Evolutionary conservation across 2,888 invertebrate genomes (phyloP).

Genomic region (Strigamia transsilvanica): DNA sequence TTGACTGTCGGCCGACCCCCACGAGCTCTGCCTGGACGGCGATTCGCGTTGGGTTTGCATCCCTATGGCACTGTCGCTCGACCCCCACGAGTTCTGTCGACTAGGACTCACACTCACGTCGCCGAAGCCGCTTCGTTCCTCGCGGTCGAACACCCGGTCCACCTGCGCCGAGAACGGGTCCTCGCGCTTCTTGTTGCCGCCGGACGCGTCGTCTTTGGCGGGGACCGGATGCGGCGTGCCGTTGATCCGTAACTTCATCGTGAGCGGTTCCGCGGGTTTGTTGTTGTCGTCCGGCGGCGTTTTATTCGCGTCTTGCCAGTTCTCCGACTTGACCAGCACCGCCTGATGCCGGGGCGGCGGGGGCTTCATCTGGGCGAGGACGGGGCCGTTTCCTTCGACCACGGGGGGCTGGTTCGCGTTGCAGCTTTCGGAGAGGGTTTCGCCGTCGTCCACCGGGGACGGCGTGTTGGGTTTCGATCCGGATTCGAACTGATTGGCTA

Average conservation of each 20-base stretch:
- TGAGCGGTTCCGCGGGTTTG: neutral
- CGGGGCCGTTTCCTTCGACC: slow-evolving; percentile 63
- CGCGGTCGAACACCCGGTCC: slow-evolving; percentile 76
- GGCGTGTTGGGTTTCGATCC: slow-evolving; percentile 58
- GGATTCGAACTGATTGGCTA: slow-evolving; percentile 70
- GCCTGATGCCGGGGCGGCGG: slow-evolving; percentile 61
- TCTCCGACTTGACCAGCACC: slow-evolving; percentile 69
- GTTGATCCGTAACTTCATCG: slow-evolving; percentile 48
- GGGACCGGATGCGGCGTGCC: neutral
- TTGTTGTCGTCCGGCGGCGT: neutral
- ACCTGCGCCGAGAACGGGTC: slow-evolving; percentile 77
- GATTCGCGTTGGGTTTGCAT: slow-evolving; percentile 64
- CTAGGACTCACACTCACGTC: slow-evolving; percentile 54
- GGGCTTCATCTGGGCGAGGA: slow-evolving; percentile 61
- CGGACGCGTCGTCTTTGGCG: neutral
- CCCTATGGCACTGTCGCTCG: slow-evolving; percentile 56
- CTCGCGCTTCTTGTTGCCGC: neutral
- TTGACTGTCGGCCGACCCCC: slow-evolving; percentile 79
- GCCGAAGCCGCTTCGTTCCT: slow-evolving; percentile 68
- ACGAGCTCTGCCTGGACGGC: slow-evolving; percentile 77
- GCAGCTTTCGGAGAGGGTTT: too few species aligned
- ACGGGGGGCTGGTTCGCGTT: neutral
- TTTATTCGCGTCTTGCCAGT: slow-evolving; percentile 66
- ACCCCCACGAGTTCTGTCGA: slow-evolving; percentile 59
- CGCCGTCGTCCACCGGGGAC: slow-evolving; percentile 61